Evolutionary conservation across 2,113 vertebrate species (phyloP).

Genomic region (Danionella cerebrum): DNA sequence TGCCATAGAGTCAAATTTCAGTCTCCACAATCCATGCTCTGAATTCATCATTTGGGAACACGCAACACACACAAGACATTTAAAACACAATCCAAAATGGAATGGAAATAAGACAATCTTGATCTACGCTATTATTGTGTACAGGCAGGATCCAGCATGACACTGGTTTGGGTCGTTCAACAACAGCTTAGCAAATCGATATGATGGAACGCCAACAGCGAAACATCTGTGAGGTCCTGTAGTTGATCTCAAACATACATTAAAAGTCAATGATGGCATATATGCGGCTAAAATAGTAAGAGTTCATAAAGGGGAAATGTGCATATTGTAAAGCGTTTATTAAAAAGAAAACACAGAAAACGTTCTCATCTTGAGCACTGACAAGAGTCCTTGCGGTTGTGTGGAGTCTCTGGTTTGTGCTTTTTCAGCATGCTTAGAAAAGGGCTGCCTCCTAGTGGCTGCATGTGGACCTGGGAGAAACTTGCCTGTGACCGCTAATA

Average conservation of each 20-base stretch:
- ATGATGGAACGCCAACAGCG: not conserved
- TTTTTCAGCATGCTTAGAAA: constrained; percentile 15
- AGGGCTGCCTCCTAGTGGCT: constrained; percentile 39
- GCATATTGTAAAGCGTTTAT: not conserved
- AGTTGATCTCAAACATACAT: constrained; percentile 12
- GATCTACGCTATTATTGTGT: constrained; percentile 25
- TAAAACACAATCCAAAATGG: constrained; percentile 10
- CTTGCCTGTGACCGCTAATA: constrained; percentile 30
- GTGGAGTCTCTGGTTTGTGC: constrained; percentile 24
- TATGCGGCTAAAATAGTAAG: not conserved
- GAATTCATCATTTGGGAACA: not conserved
- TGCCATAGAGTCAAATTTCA: not conserved
- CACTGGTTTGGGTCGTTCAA: too few species aligned
- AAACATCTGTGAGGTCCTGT: not conserved
- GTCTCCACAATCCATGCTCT: constrained; percentile 7
- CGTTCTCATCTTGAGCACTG: constrained; percentile 6
- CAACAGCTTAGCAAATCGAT: too few species aligned
- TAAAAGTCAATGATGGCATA: not conserved
- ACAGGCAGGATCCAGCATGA: constrained; percentile 27
- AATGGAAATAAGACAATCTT: constrained; percentile 22
- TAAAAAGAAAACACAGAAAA: not conserved
- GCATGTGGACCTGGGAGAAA: constrained; percentile 1
- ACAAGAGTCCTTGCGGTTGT: constrained; percentile 1
- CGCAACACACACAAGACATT: constrained; percentile 9
- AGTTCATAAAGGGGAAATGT: not conserved